These are phyloP conservation scores for Plestiodon gilberti DNA, from an alignment of 2,113 vertebrate genomes.

Conservation along the genomic window DNA sequence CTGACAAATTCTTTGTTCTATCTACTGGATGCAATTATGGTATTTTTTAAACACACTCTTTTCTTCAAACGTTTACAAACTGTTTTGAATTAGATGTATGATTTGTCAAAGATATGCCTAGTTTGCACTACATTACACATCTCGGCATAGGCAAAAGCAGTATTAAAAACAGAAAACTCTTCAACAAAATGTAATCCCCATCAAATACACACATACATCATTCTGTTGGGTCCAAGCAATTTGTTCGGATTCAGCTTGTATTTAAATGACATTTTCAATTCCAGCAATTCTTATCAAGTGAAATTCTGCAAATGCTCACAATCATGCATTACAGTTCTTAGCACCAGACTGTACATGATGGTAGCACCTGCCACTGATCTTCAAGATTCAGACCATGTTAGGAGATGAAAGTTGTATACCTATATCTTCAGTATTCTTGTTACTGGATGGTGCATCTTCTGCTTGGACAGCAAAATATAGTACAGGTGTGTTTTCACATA, in stretches of 20 bases:
- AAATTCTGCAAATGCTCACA: background rate
- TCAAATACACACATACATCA: conserved; percentile 28
- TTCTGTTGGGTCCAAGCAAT: conserved; percentile 9
- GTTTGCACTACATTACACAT: conserved; percentile 39
- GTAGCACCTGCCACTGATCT: background rate
- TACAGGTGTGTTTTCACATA: background rate
- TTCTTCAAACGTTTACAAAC: background rate
- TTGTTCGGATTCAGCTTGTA: conserved; percentile 15
- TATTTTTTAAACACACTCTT: background rate
- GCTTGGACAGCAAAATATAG: background rate
- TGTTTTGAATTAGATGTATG: conserved; percentile 26
- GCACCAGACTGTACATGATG: background rate
- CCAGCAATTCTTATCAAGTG: conserved; percentile 2
- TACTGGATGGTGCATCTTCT: background rate
- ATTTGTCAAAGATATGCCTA: conserved; percentile 37
- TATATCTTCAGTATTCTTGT: background rate
- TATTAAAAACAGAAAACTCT: conserved; percentile 47
- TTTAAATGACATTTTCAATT: conserved; percentile 3
- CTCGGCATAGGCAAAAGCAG: conserved; percentile 19
- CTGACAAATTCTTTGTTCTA: conserved; percentile 34
- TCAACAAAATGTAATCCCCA: conserved; percentile 49
- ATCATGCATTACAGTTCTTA: background rate
- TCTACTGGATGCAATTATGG: conserved; percentile 37
- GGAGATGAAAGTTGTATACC: background rate
- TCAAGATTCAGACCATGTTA: conserved; percentile 1